Percentiles rank a stretch among this genome's conserved stretches.
phyloP scores from a whole-genome alignment of 2,797 vertebrate genomes.

The Scarus forsteni region DNA sequence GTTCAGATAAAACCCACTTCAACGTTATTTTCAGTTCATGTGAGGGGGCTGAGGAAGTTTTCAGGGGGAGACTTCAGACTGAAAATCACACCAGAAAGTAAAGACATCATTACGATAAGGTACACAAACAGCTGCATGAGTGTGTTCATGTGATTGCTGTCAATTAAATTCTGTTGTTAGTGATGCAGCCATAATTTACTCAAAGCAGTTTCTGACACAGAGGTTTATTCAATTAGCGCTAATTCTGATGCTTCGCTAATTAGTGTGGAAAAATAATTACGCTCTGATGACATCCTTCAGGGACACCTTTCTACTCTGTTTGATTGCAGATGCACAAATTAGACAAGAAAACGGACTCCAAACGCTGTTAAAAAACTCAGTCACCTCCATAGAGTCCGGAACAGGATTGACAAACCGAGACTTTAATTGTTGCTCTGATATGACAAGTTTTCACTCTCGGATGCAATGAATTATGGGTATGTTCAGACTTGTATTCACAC shows the following conservation, averaged over 20 bases:
- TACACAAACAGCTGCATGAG: neutral
- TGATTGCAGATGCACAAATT: constrained; percentile 43
- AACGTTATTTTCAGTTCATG: neutral
- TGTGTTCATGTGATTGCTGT: constrained; percentile 3
- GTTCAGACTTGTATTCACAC: neutral
- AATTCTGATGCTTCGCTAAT: constrained; percentile 63
- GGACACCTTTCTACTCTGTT: constrained; percentile 52
- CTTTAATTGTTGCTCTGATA: neutral
- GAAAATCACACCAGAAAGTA: neutral
- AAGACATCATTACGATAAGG: too few species aligned
- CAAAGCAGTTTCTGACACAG: constrained; percentile 9
- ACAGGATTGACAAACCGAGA: neutral
- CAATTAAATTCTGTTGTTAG: neutral
- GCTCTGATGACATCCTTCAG: constrained; percentile 29
- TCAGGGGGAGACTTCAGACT: neutral
- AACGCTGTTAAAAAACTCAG: constrained; percentile 19
- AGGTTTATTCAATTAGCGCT: constrained; percentile 58
- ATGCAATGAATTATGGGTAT: neutral
- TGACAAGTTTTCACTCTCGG: neutral
- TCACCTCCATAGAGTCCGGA: constrained; percentile 21
- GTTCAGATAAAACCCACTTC: neutral
- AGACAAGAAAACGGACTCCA: constrained; percentile 18
- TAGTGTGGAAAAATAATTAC: constrained; percentile 57
- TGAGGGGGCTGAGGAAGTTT: neutral
- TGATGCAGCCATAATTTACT: constrained; percentile 27